These are phyloP conservation scores for Agonum fuliginosum DNA, from an alignment of 2,888 invertebrate genomes.

Conservation along the genomic window DNA sequence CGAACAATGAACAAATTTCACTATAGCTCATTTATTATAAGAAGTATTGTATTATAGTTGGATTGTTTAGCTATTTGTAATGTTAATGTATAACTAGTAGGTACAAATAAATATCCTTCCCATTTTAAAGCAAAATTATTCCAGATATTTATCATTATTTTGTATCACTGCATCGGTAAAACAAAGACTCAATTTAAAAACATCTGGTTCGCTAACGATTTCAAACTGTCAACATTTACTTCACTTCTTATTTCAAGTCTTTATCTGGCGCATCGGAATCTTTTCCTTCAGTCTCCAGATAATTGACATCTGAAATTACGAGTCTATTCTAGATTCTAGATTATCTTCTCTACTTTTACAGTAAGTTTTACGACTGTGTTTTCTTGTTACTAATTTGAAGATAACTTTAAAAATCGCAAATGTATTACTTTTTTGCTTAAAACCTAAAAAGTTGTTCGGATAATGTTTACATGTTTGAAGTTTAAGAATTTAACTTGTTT, in stretches of 20 bases:
- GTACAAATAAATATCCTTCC: too few species aligned
- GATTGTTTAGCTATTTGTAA: too few species aligned
- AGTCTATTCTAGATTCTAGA: slow-evolving; percentile 20
- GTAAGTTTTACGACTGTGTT: slow-evolving; percentile 20
- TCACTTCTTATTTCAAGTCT: slow-evolving; percentile 23
- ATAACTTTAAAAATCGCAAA: slow-evolving; percentile 10
- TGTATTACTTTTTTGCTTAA: neutral
- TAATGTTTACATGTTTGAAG: too few species aligned
- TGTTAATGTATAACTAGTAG: too few species aligned
- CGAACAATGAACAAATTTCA: too few species aligned
- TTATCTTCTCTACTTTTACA: slow-evolving; percentile 12
- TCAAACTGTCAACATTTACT: neutral
- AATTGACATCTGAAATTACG: slow-evolving; percentile 23
- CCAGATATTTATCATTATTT: too few species aligned
- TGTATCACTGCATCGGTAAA: too few species aligned
- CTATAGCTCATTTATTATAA: too few species aligned
- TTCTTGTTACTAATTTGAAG: slow-evolving; percentile 22
- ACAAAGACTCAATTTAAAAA: neutral
- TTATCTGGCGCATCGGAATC: neutral
- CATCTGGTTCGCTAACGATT: neutral
- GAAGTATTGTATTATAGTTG: too few species aligned
- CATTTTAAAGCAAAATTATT: too few species aligned
- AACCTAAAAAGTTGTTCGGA: too few species aligned
- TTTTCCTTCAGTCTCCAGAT: neutral
- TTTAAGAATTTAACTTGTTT: too few species aligned